A percentile compares a stretch with the other conserved stretches of the same genome.
Conservation (phyloP, 2,113 vertebrate species). For the Isurus oxyrinchus region DNA sequence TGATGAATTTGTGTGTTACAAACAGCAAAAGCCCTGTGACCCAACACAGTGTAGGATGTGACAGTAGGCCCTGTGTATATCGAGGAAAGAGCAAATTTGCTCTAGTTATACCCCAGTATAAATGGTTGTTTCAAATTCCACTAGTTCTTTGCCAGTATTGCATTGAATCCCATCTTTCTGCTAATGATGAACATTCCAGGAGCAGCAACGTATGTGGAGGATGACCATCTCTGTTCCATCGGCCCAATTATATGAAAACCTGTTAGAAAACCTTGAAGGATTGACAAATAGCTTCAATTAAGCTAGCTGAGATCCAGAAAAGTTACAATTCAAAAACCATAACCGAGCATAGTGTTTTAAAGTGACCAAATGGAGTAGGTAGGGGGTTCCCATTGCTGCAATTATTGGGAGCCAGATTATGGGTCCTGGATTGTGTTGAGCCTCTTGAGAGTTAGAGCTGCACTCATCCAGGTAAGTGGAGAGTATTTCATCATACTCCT, state of each 20-base stretch:
- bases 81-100: background rate
- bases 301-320: background rate
- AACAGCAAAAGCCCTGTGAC: background rate
- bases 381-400: background rate
- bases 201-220: background rate
- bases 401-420: no score
- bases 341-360: background rate
- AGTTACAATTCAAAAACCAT: background rate
- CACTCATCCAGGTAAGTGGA: background rate
- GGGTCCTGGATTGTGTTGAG: no score
- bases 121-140: conserved; percentile 17
- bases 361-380: background rate
- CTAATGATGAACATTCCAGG: background rate
- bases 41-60: background rate
- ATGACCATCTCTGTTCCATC: background rate
- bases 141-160: background rate
- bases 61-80: background rate
- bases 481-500: background rate
- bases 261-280: background rate
- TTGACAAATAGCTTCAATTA: background rate
- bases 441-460: background rate
- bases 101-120: background rate
- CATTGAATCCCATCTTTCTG: background rate
- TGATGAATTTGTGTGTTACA: background rate
- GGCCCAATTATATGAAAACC: background rate